These are phyloP conservation scores for Catagonus wagneri DNA, from an alignment of 2,113 vertebrate genomes.

Conservation along the genomic window DNA sequence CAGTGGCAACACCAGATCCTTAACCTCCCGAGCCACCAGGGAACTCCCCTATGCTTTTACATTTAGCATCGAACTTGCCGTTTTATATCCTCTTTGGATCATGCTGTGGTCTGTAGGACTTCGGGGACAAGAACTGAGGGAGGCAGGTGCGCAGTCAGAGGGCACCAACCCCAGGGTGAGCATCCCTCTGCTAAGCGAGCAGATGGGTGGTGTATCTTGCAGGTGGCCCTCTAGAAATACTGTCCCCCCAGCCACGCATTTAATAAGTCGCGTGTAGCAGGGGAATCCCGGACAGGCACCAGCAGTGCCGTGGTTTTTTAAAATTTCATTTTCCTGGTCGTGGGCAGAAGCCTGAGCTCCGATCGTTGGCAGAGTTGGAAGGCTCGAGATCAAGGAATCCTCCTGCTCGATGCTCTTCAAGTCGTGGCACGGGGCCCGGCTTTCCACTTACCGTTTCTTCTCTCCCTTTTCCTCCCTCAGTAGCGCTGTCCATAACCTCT, in stretches of 20 bases:
- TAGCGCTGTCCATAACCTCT: slow-evolving; percentile 87
- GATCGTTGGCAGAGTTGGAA: accelerated
- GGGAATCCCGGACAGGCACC: not conserved
- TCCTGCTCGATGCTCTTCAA: accelerated
- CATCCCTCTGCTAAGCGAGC: accelerated
- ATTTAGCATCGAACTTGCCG: too few relatives aligned
- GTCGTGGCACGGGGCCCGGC: accelerated
- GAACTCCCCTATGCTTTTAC: not conserved
- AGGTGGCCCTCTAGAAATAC: accelerated
- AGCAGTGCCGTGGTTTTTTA: not conserved
- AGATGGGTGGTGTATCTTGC: accelerated
- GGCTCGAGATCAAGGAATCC: accelerated
- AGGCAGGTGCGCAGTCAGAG: not conserved
- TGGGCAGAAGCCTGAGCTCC: not conserved
- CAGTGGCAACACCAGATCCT: too few relatives aligned
- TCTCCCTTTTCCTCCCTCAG: not conserved
- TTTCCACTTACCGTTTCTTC: not conserved
- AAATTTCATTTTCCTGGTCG: not conserved
- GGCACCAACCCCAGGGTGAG: not conserved
- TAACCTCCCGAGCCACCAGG: too few relatives aligned
- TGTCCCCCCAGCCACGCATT: not conserved
- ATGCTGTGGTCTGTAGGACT: not conserved
- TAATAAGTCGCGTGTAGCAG: accelerated
- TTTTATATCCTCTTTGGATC: not conserved
- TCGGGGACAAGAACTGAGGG: not conserved